Evolutionary conservation across 2,888 invertebrate species (phyloP).

Genomic region (Agrotis ipsilon): DNA sequence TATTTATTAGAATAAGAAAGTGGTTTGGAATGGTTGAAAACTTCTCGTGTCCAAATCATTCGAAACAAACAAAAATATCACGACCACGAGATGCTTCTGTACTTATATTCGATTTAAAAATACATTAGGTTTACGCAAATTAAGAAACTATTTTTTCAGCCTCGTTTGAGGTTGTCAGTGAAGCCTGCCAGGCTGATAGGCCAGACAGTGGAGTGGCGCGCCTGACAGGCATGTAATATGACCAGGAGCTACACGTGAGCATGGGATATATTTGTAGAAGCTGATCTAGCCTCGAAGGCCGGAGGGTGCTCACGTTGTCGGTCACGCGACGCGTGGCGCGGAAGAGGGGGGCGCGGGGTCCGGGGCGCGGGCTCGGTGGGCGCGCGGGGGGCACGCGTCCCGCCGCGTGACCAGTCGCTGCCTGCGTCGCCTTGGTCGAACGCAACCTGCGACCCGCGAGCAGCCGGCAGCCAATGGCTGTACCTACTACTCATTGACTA

Average conservation of each 20-base stretch:
- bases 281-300: conserved; percentile 50
- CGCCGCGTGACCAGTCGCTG: conserved; percentile 39
- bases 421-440: conserved; percentile 7
- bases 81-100: background rate
- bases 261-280: conserved; percentile 49
- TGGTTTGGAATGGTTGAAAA: background rate
- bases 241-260: conserved; percentile 43
- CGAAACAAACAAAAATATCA: no score
- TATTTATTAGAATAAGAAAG: no score
- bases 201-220: no score
- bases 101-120: background rate
- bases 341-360: conserved; percentile 5
- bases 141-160: background rate
- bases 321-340: conserved; percentile 38
- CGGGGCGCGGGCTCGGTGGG: conserved; percentile 5
- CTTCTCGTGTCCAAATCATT: background rate
- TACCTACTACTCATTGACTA: background rate
- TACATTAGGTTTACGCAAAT: background rate
- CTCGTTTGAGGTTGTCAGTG: background rate
- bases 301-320: conserved; percentile 66
- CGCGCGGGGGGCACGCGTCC: conserved; percentile 35
- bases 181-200: background rate
- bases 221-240: conserved; percentile 12
- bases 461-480: background rate
- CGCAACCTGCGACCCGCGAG: conserved; percentile 13